Conservation (phyloP, 2,113 vertebrate species). For the Benitochromis conjunctus region DNA sequence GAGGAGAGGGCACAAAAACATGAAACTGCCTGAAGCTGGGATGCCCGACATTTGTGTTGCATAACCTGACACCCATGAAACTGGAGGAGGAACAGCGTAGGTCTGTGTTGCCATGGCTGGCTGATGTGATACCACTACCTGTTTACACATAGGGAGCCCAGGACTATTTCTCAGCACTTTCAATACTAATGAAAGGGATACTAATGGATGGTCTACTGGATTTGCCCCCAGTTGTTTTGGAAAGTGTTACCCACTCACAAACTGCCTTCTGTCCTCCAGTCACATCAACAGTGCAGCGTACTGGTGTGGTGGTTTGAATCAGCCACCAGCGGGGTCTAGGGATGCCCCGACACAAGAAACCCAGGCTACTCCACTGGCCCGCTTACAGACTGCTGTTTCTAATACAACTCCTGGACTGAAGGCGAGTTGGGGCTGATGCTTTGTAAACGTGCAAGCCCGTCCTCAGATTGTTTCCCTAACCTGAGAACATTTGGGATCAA, state of each 20-base stretch:
- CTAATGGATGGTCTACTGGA: conserved; percentile 47
- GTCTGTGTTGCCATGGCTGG: neutral
- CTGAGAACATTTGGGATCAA: neutral
- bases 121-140: neutral
- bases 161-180: neutral
- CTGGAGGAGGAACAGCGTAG: neutral
- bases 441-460: neutral
- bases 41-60: neutral
- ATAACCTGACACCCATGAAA: neutral
- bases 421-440: neutral
- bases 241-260: neutral
- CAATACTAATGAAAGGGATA: conserved; percentile 17
- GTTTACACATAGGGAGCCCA: neutral
- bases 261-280: neutral
- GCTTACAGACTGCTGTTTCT: conserved; percentile 35
- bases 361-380: conserved; percentile 47
- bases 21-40: neutral
- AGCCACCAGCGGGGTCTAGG: conserved; percentile 28
- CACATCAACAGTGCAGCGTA: neutral
- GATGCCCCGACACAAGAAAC: conserved; percentile 62
- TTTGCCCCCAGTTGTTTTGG: conserved; percentile 4
- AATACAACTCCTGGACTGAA: conserved; percentile 44
- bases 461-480: neutral
- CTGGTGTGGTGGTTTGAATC: conserved; percentile 46
- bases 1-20: neutral